Conservation (phyloP, 2,888 invertebrate species). For the Buathra laborator region DNA sequence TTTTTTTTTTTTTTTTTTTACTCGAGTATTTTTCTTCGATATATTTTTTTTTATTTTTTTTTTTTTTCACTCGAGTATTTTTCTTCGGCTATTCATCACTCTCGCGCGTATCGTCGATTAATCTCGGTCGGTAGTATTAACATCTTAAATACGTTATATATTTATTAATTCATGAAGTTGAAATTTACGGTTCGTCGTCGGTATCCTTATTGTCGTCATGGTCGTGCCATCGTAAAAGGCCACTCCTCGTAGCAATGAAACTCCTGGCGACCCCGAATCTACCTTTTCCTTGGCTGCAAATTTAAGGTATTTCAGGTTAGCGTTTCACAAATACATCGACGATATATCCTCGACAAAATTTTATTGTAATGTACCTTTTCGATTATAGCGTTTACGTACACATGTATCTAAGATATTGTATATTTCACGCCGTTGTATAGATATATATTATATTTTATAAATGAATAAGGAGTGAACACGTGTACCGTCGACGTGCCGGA, state of each 20-base stretch:
- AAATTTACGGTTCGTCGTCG: slow-evolving; percentile 90
- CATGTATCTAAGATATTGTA: slow-evolving; percentile 34
- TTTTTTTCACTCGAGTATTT: slow-evolving; percentile 7
- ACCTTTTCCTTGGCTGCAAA: slow-evolving; percentile 94
- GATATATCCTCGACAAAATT: slow-evolving; percentile 1
- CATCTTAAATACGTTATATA: slow-evolving; percentile 53
- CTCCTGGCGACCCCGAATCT: slow-evolving; percentile 94
- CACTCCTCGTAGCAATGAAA: slow-evolving; percentile 96
- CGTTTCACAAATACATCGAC: slow-evolving; percentile 20
- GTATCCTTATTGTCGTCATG: slow-evolving; percentile 87
- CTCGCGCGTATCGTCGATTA: slow-evolving; percentile 10
- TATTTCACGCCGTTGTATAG: slow-evolving; percentile 18
- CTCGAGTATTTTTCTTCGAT: slow-evolving; percentile 9
- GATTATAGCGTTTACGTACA: slow-evolving; percentile 23
- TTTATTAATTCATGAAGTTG: slow-evolving; percentile 66
- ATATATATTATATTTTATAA: slow-evolving; percentile 24
- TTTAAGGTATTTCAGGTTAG: slow-evolving; percentile 70
- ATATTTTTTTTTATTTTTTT: background rate
- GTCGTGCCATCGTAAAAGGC: slow-evolving; percentile 95
- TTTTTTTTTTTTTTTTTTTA: background rate
- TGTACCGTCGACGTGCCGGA: slow-evolving; percentile 47
- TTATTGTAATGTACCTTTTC: slow-evolving; percentile 46
- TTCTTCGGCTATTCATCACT: slow-evolving; percentile 25
- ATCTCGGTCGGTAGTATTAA: slow-evolving; percentile 31
- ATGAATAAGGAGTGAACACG: slow-evolving; percentile 50